Percentiles rank a stretch among this genome's conserved stretches.
Conservation (phyloP, 2,113 vertebrate species). For the Trogon surrucura region DNA sequence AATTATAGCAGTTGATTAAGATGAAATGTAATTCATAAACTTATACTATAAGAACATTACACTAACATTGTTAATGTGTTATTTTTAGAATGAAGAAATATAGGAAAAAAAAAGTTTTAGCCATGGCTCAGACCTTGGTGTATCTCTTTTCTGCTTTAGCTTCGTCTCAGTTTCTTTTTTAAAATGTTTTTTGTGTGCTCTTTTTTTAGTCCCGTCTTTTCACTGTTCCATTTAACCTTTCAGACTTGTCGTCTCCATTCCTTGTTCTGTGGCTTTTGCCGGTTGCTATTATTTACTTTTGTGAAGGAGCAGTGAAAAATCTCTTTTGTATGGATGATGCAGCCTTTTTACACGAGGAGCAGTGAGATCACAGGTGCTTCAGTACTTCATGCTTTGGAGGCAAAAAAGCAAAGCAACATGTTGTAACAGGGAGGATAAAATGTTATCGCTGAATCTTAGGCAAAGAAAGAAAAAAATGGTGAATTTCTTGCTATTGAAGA, state of each 20-base stretch:
- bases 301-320: not conserved
- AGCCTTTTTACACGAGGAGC: not conserved
- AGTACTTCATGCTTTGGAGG: not conserved
- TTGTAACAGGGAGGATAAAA: not conserved
- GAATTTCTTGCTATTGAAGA: not conserved
- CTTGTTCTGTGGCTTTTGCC: not conserved
- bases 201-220: not conserved
- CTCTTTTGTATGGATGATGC: not conserved
- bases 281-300: not conserved
- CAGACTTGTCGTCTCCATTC: not conserved
- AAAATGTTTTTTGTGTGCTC: not conserved
- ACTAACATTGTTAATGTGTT: not conserved
- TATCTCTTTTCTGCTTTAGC: not conserved
- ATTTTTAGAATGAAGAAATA: not conserved
- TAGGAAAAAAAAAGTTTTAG: not conserved
- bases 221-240: not conserved
- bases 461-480: not conserved
- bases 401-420: not conserved
- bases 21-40: not conserved
- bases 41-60: not conserved
- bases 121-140: not conserved
- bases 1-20: conserved; percentile 1
- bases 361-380: not conserved
- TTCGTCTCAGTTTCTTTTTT: not conserved
- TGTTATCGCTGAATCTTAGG: not conserved